Evolutionary conservation across 2,888 invertebrate species (phyloP), one percentile per base, ranked within the genome.

Genomic region (Polylopha cassiicola): DNA sequence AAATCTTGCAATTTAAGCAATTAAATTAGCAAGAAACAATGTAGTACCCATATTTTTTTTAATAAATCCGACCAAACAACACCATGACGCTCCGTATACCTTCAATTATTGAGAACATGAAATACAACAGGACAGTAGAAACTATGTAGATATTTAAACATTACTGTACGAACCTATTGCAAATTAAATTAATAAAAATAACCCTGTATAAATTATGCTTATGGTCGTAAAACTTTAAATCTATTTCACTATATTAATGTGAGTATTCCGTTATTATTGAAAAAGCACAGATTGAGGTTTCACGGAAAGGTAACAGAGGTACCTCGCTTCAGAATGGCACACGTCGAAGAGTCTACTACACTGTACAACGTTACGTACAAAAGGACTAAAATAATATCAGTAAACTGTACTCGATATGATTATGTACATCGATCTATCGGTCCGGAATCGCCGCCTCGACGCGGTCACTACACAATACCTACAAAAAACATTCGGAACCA

Each of bases 191-290:
- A 73, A n/a, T n/a, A n/a, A 76, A 72, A 78, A 79, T 81, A 84
- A 82, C 82, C 82, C 84, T 82, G 84, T 81, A 82, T 80, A 82
- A 81, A 82, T 82, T 81, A 84, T 82, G 79, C 82, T 79, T 81
- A 81, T 61, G 70, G 74, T 76, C 74, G 67, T 75, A 73, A 58
- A 49, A 65, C n/a, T 68, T 70, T 69, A 65, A 51, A 69, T 67
- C 76, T 80, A 82, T 76, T 76, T 61, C 55, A 70, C 66, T 75
- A 76, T 71, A 69, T 65, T 68, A 61, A 69, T 67, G 79, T 82
- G 82, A 82, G 82, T 82, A 82, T 84, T 82, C 55, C 58, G 64
- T 73, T 75, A 73, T 71, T 70, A 74, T 74, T 73, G 71, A 74
- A 76, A 60, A 77, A 78, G 73, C 74, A 73, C 69, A 73, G 73